A percentile compares a stretch with the other conserved stretches of the same genome.
Evolutionary conservation across 2,888 invertebrate genomes (phyloP).

Genomic region (Thumatha senex): DNA sequence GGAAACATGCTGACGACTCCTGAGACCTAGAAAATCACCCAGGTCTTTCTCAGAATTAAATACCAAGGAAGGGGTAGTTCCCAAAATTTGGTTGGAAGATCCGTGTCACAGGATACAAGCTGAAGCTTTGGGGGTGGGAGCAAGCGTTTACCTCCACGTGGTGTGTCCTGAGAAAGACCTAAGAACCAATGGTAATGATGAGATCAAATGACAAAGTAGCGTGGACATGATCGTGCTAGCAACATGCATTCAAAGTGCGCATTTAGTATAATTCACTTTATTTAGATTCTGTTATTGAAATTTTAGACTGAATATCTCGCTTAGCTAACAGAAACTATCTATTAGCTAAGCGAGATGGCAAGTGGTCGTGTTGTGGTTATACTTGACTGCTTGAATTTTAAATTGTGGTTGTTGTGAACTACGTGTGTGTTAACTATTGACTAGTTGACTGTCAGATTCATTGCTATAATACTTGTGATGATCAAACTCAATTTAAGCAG

Average conservation of each 20-base stretch:
- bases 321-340: too few species aligned
- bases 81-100: slow-evolving; percentile 77
- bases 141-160: slow-evolving; percentile 79
- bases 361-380: background rate
- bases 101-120: slow-evolving; percentile 73
- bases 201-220: slow-evolving; percentile 68
- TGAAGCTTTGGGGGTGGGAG: slow-evolving; percentile 69
- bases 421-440: too few species aligned
- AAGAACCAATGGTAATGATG: slow-evolving; percentile 79
- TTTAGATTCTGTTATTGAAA: slow-evolving; percentile 13
- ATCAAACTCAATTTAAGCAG: too few species aligned
- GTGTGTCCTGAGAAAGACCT: slow-evolving; percentile 82
- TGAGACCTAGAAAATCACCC: slow-evolving; percentile 78
- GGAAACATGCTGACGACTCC: slow-evolving; percentile 80
- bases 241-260: slow-evolving; percentile 70
- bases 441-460: too few species aligned
- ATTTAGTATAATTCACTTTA: slow-evolving; percentile 22
- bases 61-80: slow-evolving; percentile 46
- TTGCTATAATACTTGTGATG: too few species aligned
- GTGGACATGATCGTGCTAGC: slow-evolving; percentile 65
- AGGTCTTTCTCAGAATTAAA: slow-evolving; percentile 80
- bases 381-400: too few species aligned
- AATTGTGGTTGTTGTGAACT: too few species aligned
- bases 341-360: slow-evolving; percentile 21
- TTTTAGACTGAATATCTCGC: slow-evolving; percentile 16